Base-by-base conservation (phyloP, 2,888 invertebrate species). In the Andrena camellia region DNA sequence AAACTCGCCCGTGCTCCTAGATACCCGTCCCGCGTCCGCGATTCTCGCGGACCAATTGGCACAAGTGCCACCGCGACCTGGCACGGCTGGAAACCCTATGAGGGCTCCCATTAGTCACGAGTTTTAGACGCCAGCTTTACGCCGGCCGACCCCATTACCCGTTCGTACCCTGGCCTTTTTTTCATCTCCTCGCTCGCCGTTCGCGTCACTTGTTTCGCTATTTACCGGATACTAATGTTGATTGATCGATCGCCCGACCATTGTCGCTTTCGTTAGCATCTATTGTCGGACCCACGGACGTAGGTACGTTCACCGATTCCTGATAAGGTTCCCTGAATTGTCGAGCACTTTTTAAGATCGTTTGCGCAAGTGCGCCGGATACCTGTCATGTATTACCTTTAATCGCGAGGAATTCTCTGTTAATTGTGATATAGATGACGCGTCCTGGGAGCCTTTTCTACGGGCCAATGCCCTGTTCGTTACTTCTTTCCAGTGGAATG, bases 1-100 rank as follows among this genome's bases (percentile, higher is more conserved):
- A 78, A 82, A 85, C 87, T 84, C 86, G 73, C 73, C 69, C 73
- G 78, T 59, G 77, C 81, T 84, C 83, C 78, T 42, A 78, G 63
- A 63, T 50, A 72, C 80, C 77, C 68, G 62, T 62, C 67, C 29
- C 42, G 35, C 54, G 64, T 17, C 42, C 42, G 17, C 42, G 42
- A 42, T 42, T 72, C 29, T 52, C 52, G 64, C n/a, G 29, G 29
- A 48, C 29, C 70, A 29, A 64, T 66, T 57, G 57, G 42, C 42
- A 42, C 42, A 42, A 42, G 42, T 42, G 42, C 42, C 42, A 5
- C 8, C 26, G 10, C 33, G 1, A n/a, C n/a, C 71, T 31, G 50
- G 66, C 59, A 48, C 59, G 26, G 29, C 29, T 48, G 64, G 52
- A 60, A 48, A 57, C 8, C 57, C 26, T n/a, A 52, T 13, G 5